These are phyloP conservation scores for Sebastes schlegelii DNA, from an alignment of 2,113 vertebrate genomes.

Conservation along the genomic window DNA sequence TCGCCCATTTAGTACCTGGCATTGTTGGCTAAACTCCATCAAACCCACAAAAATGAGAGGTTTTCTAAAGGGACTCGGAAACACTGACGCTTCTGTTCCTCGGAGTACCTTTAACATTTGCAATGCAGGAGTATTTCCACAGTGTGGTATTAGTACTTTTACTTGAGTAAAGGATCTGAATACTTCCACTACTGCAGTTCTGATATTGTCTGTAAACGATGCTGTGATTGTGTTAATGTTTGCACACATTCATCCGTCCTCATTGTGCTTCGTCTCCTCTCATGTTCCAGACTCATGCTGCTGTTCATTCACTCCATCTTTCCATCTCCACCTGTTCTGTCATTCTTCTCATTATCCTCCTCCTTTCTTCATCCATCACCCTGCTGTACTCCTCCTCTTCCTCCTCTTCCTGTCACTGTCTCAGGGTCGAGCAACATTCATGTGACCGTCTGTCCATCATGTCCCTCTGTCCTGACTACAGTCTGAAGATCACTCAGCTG, in stretches of 20 bases:
- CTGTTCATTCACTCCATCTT: slow-evolving; percentile 23
- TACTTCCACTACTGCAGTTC: not conserved
- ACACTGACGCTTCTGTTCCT: too few relatives aligned
- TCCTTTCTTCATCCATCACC: slow-evolving; percentile 10
- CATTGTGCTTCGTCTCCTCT: not conserved
- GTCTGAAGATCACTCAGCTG: slow-evolving; percentile 84
- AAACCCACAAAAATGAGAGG: too few relatives aligned
- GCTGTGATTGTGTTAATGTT: not conserved
- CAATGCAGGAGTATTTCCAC: too few relatives aligned
- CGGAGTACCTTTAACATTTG: too few relatives aligned
- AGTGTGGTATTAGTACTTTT: too few relatives aligned
- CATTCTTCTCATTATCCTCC: slow-evolving; percentile 11
- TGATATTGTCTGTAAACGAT: not conserved
- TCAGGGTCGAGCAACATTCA: slow-evolving; percentile 84
- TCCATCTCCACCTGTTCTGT: slow-evolving; percentile 1
- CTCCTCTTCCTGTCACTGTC: slow-evolving; percentile 42
- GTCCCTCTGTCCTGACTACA: slow-evolving; percentile 86
- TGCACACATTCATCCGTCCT: not conserved
- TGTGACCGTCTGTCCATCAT: slow-evolving; percentile 86
- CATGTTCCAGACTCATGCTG: slow-evolving; percentile 16
- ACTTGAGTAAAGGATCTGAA: too few relatives aligned
- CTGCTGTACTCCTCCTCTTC: not conserved
- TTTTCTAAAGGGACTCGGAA: too few relatives aligned
- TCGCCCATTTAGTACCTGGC: too few relatives aligned
- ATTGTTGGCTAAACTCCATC: too few relatives aligned